phyloP scores from a whole-genome alignment of 2,797 vertebrate species.

The Gallinago stenura region DNA sequence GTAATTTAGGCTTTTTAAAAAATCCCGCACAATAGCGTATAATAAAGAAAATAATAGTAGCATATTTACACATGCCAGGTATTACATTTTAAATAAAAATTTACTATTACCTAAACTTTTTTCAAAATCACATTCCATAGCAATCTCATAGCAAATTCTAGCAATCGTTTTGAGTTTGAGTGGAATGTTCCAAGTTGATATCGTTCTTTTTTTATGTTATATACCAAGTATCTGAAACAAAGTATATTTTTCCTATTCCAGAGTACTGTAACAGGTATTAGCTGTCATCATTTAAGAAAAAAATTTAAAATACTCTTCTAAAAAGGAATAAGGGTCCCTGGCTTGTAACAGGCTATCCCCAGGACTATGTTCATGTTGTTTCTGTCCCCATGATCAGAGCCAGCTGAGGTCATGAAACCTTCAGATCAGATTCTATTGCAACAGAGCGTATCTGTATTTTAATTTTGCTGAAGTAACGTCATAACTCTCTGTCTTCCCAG shows the following conservation, averaged over 20 bases:
- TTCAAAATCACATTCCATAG: not conserved
- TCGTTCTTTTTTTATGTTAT: not conserved
- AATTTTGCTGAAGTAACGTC: not conserved
- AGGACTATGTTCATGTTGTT: not conserved
- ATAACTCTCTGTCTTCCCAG: not conserved
- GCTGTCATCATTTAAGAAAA: not conserved
- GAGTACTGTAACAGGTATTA: not conserved
- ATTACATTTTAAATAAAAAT: not conserved
- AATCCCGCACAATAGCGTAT: not conserved
- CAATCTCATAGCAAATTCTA: not conserved
- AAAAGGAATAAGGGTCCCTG: not conserved
- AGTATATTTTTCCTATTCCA: not conserved
- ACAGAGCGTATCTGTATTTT: not conserved
- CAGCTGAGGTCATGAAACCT: not conserved
- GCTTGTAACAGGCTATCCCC: accelerated
- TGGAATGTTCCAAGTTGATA: not conserved
- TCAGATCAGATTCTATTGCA: not conserved
- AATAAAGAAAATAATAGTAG: not conserved
- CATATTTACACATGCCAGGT: not conserved
- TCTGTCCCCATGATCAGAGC: accelerated
- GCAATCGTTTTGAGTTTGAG: not conserved
- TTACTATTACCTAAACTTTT: not conserved
- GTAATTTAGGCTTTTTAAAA: not conserved
- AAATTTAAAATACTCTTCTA: not conserved
- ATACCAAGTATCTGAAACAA: not conserved